Evolutionary conservation across 2,888 invertebrate species (phyloP), one percentile per base, ranked within the genome.

Genomic region (Oscheius sp.): DNA sequence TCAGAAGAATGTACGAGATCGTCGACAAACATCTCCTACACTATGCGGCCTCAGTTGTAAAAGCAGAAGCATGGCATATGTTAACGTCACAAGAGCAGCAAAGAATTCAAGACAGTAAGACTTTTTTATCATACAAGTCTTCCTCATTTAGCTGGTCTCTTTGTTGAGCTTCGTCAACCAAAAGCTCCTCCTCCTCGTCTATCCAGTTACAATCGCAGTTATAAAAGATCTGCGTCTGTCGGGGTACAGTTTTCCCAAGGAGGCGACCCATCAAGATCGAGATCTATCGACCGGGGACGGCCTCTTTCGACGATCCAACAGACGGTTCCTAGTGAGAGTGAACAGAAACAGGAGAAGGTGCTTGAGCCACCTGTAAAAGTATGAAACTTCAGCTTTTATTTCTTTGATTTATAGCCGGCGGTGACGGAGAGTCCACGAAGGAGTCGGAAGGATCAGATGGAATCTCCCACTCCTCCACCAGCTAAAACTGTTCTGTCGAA

Each of bases 1-100:
- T 82, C 6, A 72, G 75, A 22, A 71, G 84, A 20, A 63, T 84
- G 44, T 74, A 68, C 51, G 82, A 84, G 26, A 90, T 91, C 49
- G 90, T 91, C 32, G 92, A 92, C 83, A 90, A 91, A 73, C 91
- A 91, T 81, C 87, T 92, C 50, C 90, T 92, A 8, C 89, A 91
- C 24, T 91, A 92, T 82, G 91, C 92, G 2, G 84, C 84, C 26
- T 81, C 83, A 2, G 86, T 87, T 2, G 84, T 87, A 17, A 81
- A 82, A 47, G 83, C 85, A 26, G 80, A 82, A 22, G 80, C 81
- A 22, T 87, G 86, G 86, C 65, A 71, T 24, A 75, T 83, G 50
- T 75, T 87, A 32, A 70, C 77, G 33, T 70, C 74, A 4, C 77
- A 80, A 47, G 83, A 86, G 45, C 86, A 87, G 63, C 72, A 80